phyloP scores from a whole-genome alignment of 2,797 vertebrate genomes.

The Karalla daura region DNA sequence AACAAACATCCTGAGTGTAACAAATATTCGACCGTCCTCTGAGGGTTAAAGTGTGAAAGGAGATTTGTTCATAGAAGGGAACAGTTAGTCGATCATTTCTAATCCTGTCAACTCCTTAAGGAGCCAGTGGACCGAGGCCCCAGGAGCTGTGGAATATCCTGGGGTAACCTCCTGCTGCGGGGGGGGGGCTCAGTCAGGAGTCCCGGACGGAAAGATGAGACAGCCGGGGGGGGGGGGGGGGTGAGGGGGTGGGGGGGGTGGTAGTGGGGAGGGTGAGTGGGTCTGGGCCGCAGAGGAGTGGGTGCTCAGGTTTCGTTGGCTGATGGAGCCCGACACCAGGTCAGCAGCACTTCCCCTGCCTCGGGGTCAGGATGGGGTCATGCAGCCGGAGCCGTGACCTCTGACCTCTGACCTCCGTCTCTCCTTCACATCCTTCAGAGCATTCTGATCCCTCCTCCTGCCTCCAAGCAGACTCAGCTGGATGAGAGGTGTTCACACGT shows the following conservation, averaged over 20 bases:
- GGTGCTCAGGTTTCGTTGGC: conserved; percentile 67
- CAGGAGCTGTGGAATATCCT: conserved; percentile 38
- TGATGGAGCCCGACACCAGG: conserved; percentile 62
- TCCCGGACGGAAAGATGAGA: conserved; percentile 52
- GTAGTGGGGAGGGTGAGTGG: too few relatives aligned
- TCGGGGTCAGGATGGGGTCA: conserved; percentile 66
- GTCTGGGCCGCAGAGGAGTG: conserved; percentile 29
- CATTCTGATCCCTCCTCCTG: conserved; percentile 41
- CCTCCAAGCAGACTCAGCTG: too few relatives aligned
- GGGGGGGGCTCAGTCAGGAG: conserved; percentile 40
- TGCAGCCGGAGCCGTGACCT: conserved; percentile 30
- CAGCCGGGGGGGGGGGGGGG: conserved; percentile 41
- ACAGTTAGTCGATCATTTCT: too few relatives aligned
- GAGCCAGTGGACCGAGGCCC: too few relatives aligned
- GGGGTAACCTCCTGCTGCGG: conserved; percentile 45
- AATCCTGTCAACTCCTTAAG: too few relatives aligned
- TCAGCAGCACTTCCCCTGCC: conserved; percentile 73
- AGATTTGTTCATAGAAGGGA: too few relatives aligned
- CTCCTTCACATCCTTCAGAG: conserved; percentile 55
- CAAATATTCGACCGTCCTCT: too few relatives aligned
- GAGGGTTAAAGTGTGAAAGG: too few relatives aligned
- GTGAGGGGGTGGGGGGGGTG: conserved; percentile 22
- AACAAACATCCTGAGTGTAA: too few relatives aligned
- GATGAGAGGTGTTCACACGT: too few relatives aligned
- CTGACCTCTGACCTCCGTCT: conserved; percentile 41